A percentile compares a stretch with the other conserved stretches of the same genome.
phyloP scores from a whole-genome alignment of 2,113 vertebrate genomes.

The Podarcis muralis region DNA sequence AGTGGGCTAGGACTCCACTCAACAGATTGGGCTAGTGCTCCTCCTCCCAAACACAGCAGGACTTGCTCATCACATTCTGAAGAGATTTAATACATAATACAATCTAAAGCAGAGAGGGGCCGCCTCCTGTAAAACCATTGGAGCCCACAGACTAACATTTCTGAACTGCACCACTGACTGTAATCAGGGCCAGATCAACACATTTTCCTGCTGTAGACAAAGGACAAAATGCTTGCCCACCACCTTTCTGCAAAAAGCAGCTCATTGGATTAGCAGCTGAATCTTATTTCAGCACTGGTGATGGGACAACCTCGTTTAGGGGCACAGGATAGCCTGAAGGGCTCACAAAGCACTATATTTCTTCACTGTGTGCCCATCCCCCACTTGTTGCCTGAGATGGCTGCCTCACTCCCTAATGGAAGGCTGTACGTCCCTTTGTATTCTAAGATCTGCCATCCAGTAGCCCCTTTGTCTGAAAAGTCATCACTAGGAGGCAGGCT shows the following conservation, averaged over 20 bases:
- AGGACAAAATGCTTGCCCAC: not conserved
- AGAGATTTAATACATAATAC: not conserved
- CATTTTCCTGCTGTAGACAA: not conserved
- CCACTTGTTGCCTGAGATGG: not conserved
- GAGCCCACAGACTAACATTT: no score
- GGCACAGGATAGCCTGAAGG: not conserved
- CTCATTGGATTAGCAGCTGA: not conserved
- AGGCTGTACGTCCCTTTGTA: not conserved
- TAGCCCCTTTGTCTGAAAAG: not conserved
- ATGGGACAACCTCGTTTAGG: not conserved
- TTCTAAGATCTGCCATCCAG: not conserved
- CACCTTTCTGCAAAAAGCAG: not conserved
- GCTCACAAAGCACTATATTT: not conserved
- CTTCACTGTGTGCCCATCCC: not conserved
- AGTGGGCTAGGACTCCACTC: no score
- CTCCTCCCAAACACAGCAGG: not conserved
- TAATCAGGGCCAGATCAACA: not conserved
- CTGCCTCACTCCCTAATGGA: not conserved
- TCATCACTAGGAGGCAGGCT: rapidly evolving
- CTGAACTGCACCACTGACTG: no score
- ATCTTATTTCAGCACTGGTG: not conserved
- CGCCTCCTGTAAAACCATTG: no score
- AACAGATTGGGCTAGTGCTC: not conserved
- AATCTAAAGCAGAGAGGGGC: no score
- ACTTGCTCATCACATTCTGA: not conserved